A percentile compares a stretch with the other conserved stretches of the same genome.
Conservation (phyloP, 2,113 vertebrate species). For the Gavialis gangeticus region DNA sequence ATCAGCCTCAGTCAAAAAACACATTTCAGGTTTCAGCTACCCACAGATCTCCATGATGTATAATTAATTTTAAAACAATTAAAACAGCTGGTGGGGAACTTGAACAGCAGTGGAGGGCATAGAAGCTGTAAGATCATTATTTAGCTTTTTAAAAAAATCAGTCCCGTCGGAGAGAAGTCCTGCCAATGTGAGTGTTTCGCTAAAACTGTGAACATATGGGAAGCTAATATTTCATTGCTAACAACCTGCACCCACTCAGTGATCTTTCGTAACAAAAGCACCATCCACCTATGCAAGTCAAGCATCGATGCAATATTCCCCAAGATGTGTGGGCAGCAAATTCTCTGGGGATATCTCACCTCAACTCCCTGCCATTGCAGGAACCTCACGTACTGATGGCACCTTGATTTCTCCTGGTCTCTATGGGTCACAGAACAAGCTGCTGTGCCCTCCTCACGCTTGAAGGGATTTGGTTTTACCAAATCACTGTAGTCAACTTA, state of each 20-base stretch:
- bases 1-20: slow-evolving; percentile 35
- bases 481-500: too few species aligned
- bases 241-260: background rate
- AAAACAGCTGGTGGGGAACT: slow-evolving; percentile 60
- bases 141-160: slow-evolving; percentile 19
- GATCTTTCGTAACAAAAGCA: background rate
- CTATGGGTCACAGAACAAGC: too few species aligned
- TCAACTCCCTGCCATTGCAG: too few species aligned
- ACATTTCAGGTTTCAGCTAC: slow-evolving; percentile 14
- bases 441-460: too few species aligned
- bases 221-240: slow-evolving; percentile 4
- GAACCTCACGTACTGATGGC: too few species aligned
- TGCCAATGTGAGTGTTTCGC: background rate
- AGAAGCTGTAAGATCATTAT: background rate
- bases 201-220: slow-evolving; percentile 37
- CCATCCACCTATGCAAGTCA: background rate
- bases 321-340: rapidly evolving
- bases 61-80: slow-evolving; percentile 62
- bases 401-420: too few species aligned
- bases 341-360: too few species aligned
- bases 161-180: slow-evolving; percentile 35
- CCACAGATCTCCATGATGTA: slow-evolving; percentile 38
- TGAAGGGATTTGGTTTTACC: too few species aligned
- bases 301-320: background rate
- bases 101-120: slow-evolving; percentile 39